Evolutionary conservation across 37 sponge, comb jelly and placozoan genomes (phyloP), one percentile per base, ranked within the genome.

Genomic region (Dysidea cf. avara): DNA sequence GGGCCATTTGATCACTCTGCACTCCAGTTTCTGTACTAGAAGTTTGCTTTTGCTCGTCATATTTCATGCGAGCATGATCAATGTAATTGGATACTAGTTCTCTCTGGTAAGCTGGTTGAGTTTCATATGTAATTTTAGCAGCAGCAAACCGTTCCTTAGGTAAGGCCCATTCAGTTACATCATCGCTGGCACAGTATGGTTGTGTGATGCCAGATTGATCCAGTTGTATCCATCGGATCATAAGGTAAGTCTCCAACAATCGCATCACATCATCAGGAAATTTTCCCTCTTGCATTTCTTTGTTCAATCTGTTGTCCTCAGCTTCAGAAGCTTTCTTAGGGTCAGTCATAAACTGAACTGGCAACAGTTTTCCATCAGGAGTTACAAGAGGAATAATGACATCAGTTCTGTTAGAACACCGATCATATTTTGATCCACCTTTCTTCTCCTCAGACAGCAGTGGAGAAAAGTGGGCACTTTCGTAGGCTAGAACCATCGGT

Each of bases 381-480:
- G 68, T 59, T 32, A 91, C 90, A 38, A 96, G 85, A 6, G 97
- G 97, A 14, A 92, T 76, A 5, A 96, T 87, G 13, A 79, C 64
- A 20, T 78, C 78, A 24, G 66, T 81, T 2, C 83, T 67, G 0
- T 47, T 25, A 20, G 56, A 67, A 2, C 5, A 39, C 5, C 67
- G 52, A 22, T 37, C 66, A 36, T 40, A 60, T 35, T 60, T 61
- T 26, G 31, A 3, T 17, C 67, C 20, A 4, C 6, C 31, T 18
- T 72, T 72, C 21, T 39, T 40, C 13, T 90, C 77, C 68, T 64
- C 73, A 17, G 97, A 88, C 2, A 93, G 78, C 17, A 96, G 86
- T 11, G 97, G 85, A 30, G 94, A 81, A 56, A 96, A 96, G 73
- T 96, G 97, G n/a, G 94, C 80, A 7, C 86, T 53, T 50, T 93